A percentile compares a stretch with the other conserved stretches of the same genome.
These are phyloP conservation scores for Carcharodon carcharias DNA, from an alignment of 2,797 vertebrate genomes.

Conservation along the genomic window DNA sequence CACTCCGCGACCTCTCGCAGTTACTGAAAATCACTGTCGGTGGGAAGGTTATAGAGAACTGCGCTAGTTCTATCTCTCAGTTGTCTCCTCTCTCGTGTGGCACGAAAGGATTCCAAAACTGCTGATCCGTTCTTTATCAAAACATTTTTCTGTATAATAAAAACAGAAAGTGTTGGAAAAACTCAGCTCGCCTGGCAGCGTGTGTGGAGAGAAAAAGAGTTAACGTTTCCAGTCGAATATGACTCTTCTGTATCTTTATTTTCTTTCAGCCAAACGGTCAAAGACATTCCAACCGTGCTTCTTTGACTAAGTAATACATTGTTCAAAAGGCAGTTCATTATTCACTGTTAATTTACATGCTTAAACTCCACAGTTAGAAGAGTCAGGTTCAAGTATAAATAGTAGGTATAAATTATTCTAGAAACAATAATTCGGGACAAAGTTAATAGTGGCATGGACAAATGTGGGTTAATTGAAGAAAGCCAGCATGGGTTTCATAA, in stretches of 20 bases:
- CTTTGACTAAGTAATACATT: neutral
- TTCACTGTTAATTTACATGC: neutral
- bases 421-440: no score
- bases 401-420: no score
- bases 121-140: neutral
- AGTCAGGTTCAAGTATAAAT: neutral
- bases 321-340: neutral
- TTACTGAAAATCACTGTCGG: neutral
- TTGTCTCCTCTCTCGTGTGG: neutral
- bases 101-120: constrained; percentile 3
- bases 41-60: neutral
- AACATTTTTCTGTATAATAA: neutral
- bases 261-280: neutral
- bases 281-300: neutral
- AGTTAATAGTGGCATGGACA: no score
- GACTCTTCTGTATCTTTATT: neutral
- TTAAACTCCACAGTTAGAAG: neutral
- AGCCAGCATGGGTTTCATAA: no score
- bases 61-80: neutral
- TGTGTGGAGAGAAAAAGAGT: neutral
- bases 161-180: neutral
- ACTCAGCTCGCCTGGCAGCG: neutral
- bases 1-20: neutral
- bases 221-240: neutral
- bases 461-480: no score